These are phyloP conservation scores for Mus pahari DNA, from an alignment of 2,113 vertebrate species.

Conservation along the genomic window DNA sequence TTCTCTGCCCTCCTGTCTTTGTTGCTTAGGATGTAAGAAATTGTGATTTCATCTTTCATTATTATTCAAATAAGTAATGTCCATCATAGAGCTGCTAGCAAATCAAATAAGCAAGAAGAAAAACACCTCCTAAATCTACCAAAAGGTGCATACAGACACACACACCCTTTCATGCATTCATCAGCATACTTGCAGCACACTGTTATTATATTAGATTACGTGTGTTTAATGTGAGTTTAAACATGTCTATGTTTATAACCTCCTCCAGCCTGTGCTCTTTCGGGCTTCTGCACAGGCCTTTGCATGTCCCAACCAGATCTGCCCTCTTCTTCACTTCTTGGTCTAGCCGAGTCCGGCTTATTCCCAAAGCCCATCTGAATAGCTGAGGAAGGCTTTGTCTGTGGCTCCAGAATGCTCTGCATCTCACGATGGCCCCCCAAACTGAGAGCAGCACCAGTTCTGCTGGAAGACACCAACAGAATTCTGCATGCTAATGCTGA, in stretches of 20 bases:
- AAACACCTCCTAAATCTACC: background rate
- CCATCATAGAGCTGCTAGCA: background rate
- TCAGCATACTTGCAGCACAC: background rate
- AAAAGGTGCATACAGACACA: background rate
- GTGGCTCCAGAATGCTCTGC: background rate
- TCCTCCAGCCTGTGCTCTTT: background rate
- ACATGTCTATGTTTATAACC: too few species aligned
- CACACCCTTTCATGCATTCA: background rate
- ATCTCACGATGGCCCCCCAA: background rate
- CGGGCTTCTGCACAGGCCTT: background rate
- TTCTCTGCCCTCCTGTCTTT: background rate
- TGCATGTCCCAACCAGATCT: background rate
- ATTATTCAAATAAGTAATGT: background rate
- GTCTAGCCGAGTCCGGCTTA: background rate
- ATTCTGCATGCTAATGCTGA: background rate
- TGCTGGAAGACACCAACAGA: background rate
- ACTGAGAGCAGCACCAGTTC: background rate
- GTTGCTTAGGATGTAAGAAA: background rate
- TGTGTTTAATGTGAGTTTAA: background rate
- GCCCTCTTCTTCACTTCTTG: background rate
- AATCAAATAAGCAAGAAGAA: slow-evolving; percentile 38
- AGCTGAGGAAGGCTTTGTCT: background rate
- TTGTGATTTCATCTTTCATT: background rate
- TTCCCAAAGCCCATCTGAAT: background rate
- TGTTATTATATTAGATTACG: background rate